Conservation (phyloP, 2,113 vertebrate species). For the Eubucco bourcierii region DNA sequence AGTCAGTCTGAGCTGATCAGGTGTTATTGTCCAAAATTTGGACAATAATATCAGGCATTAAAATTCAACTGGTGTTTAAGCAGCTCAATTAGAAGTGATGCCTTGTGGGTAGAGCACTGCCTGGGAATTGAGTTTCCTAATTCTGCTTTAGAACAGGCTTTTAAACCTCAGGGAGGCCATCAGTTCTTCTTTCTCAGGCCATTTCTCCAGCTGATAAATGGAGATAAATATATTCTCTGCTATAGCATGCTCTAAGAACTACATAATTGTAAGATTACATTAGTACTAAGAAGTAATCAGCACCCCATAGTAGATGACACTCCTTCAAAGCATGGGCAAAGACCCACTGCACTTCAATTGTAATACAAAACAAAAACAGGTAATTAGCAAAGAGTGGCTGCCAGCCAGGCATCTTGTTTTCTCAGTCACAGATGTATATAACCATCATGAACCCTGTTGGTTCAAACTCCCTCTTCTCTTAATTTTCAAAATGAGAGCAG, state of each 20-base stretch:
- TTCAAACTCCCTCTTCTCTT: background rate
- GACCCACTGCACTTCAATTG: background rate
- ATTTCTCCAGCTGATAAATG: background rate
- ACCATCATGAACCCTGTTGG: background rate
- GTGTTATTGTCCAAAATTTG: background rate
- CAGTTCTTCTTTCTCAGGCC: background rate
- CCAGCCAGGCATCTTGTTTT: background rate
- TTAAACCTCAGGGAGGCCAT: background rate
- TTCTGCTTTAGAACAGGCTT: background rate
- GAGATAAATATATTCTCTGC: background rate
- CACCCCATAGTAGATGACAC: background rate
- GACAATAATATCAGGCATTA: background rate
- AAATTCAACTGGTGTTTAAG: background rate
- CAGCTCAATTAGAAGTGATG: rapidly evolving
- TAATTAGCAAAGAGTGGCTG: background rate
- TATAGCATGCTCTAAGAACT: background rate
- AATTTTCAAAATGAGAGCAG: background rate
- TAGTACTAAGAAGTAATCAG: background rate
- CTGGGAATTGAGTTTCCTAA: background rate
- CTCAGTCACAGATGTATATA: background rate
- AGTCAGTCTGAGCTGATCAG: background rate
- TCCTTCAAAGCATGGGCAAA: background rate
- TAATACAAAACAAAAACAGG: background rate
- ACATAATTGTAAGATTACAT: background rate
- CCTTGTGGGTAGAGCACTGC: background rate